Conservation (phyloP, 2,888 invertebrate genomes). For the Drosophila lacicola region DNA sequence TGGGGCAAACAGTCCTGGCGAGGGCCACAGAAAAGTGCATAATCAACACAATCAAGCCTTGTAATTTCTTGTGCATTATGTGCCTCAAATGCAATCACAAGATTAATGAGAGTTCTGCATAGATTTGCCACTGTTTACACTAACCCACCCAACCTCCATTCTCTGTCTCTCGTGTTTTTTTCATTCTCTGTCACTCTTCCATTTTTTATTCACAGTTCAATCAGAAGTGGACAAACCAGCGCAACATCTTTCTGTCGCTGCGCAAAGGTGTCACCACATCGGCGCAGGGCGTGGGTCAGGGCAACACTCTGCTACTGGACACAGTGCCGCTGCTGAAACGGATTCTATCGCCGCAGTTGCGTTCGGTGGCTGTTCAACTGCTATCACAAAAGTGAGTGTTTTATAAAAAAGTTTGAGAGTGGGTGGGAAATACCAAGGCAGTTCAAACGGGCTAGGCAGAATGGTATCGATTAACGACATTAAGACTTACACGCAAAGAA, state of each 20-base stretch:
- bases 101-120: constrained; percentile 75
- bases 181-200: neutral
- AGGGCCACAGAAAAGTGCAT: constrained; percentile 74
- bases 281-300: constrained; percentile 82
- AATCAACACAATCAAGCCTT: constrained; percentile 82
- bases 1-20: constrained; percentile 58
- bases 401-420: too few relatives aligned
- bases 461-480: neutral
- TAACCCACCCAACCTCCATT: constrained; percentile 14
- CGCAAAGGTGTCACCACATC: constrained; percentile 87
- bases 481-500: too few relatives aligned
- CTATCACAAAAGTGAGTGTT: constrained; percentile 82
- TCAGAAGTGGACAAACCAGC: constrained; percentile 86
- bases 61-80: constrained; percentile 81
- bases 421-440: neutral
- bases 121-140: constrained; percentile 66
- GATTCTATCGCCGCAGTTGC: constrained; percentile 90
- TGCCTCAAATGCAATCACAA: constrained; percentile 82
- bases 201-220: constrained; percentile 85
- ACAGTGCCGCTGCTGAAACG: constrained; percentile 90
- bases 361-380: constrained; percentile 88
- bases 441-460: neutral
- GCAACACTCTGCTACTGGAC: constrained; percentile 88
- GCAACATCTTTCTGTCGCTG: constrained; percentile 87
- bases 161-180: neutral